phyloP scores from a whole-genome alignment of 1,140 invertebrate genomes.

The Platyscapa corneri region DNA sequence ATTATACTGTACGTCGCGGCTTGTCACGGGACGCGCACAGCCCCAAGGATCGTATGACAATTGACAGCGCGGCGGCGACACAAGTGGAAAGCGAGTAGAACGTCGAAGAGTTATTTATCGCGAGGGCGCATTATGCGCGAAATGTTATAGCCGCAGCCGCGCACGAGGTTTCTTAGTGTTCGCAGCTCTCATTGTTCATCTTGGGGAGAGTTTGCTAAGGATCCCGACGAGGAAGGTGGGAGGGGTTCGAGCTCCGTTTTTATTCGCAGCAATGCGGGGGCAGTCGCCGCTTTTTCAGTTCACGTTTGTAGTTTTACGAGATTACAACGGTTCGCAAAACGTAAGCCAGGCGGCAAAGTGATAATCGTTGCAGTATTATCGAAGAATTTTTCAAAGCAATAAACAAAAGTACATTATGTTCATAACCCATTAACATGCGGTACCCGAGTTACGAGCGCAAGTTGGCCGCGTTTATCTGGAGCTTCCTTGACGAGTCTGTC shows the following conservation, averaged over 20 bases:
- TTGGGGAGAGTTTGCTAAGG: too few species aligned
- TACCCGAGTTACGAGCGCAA: not conserved
- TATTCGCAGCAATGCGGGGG: too few species aligned
- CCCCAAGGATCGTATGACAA: slow-evolving; percentile 22
- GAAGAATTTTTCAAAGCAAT: too few species aligned
- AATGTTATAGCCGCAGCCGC: not conserved
- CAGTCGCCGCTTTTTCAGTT: too few species aligned
- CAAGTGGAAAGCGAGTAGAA: slow-evolving; percentile 23
- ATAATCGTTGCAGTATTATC: too few species aligned
- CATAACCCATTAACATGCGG: not conserved
- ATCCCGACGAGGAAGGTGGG: too few species aligned
- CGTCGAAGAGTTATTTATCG: slow-evolving; percentile 26
- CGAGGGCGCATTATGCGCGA: not conserved
- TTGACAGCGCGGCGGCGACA: not conserved
- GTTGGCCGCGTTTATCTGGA: not conserved
- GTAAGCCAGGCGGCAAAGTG: too few species aligned
- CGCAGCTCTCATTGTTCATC: not conserved
- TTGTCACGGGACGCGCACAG: not conserved
- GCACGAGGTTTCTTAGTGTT: not conserved
- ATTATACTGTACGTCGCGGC: not conserved
- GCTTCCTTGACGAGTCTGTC: not conserved
- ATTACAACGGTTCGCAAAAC: too few species aligned
- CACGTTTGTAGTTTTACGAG: too few species aligned
- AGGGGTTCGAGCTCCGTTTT: too few species aligned
- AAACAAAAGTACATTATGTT: too few species aligned